These are phyloP conservation scores for Oryzias celebensis DNA, from an alignment of 2,113 vertebrate genomes.

Conservation along the genomic window DNA sequence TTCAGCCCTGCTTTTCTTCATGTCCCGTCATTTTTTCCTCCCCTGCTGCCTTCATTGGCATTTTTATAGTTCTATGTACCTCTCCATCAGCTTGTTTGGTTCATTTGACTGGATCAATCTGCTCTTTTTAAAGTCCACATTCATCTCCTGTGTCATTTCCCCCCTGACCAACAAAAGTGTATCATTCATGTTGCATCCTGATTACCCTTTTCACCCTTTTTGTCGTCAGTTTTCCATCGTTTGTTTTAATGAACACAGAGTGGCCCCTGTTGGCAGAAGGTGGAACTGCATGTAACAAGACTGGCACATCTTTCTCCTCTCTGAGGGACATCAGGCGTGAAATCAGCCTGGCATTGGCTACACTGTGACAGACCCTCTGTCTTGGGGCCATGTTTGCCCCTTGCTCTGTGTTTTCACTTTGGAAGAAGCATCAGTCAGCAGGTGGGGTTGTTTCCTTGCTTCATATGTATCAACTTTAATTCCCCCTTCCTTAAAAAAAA, in stretches of 20 bases:
- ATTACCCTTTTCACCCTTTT: slow-evolving; percentile 41
- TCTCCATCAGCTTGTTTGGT: slow-evolving; percentile 38
- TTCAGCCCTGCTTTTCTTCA: background rate
- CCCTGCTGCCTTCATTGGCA: slow-evolving; percentile 34
- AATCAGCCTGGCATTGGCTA: slow-evolving; percentile 76
- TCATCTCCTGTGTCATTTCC: slow-evolving; percentile 54
- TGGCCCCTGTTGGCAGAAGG: slow-evolving; percentile 75
- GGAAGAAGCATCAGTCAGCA: slow-evolving; percentile 55
- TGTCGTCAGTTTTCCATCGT: slow-evolving; percentile 19
- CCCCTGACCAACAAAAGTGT: slow-evolving; percentile 39
- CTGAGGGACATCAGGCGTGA: slow-evolving; percentile 68
- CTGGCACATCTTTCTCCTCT: slow-evolving; percentile 49
- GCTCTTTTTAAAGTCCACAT: slow-evolving; percentile 45
- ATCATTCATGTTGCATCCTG: slow-evolving; percentile 50
- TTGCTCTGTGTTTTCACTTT: slow-evolving; percentile 42
- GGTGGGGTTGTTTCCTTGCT: slow-evolving; percentile 39
- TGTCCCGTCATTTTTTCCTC: slow-evolving; percentile 11
- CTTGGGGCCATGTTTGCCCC: slow-evolving; percentile 62
- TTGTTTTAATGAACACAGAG: slow-evolving; percentile 58
- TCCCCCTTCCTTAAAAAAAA: slow-evolving; percentile 20
- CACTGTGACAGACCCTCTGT: slow-evolving; percentile 67
- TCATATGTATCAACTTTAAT: slow-evolving; percentile 18
- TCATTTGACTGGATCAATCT: slow-evolving; percentile 57
- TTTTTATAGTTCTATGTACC: slow-evolving; percentile 32
- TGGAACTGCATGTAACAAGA: slow-evolving; percentile 26